Evolutionary conservation across 2,797 vertebrate genomes (phyloP), one percentile per base, ranked within the genome.

Genomic region (Sparidentex hasta): DNA sequence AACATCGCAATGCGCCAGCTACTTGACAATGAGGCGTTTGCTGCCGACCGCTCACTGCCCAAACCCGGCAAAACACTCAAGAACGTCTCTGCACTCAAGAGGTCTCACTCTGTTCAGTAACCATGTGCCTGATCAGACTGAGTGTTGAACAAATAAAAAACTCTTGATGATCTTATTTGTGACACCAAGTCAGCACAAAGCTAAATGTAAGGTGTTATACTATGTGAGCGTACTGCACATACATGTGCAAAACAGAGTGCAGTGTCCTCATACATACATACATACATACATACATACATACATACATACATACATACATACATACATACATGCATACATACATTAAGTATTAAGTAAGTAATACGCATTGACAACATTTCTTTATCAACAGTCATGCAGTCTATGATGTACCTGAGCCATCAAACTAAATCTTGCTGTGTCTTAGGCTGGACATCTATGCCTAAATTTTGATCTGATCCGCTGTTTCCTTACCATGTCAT

Each of bases 1-100:
- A 98, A 97, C 93, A 96, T 99, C 20, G 98, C 98, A 21, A 97
- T 99, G 97, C 88, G 98, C 25, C 98, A 99, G 87, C 94, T 99
- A 0, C 93, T 99, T 18, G 98, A 99, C 93, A 98, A 96, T 0
- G 96, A 98, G 85, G 95, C 95, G n/a, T 98, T 99, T 58, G 92
- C 96, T 0, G 96, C 96, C 20, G 97, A 99, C 89, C 96, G 90
- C 76, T 94, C 95, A 0, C 95, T 97, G 66, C 97, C 98, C 3
- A 97, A 96, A 87, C 95, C 97, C 64, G 79, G 94, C 90, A 97
- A 94, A 81, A 95, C 97, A 0, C 96, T 97, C 17, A 97, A 96
- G 90, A 98, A 98, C 56, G 96, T 97, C 73, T 99, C 98, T 0
- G 95, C 96, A 0, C 95, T 99, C 41, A 99, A 99, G 93, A 97